Conservation (phyloP, 2,113 vertebrate genomes). For the Onychorhynchus coronatus region DNA sequence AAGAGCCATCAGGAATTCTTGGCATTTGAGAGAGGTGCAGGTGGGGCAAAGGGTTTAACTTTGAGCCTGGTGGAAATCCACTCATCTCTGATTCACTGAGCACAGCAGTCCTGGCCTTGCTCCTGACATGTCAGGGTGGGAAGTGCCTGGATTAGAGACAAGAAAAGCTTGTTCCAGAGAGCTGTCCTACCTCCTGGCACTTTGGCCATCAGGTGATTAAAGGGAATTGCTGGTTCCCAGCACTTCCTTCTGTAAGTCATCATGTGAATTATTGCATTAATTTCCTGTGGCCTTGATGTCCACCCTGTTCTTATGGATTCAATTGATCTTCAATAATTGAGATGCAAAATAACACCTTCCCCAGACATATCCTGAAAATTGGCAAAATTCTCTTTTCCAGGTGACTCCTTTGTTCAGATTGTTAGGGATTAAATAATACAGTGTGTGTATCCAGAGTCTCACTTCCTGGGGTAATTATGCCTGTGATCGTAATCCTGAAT, state of each 20-base stretch:
- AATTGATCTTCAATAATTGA: background rate
- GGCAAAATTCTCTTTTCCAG: background rate
- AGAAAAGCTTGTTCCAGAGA: background rate
- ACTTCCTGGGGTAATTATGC: background rate
- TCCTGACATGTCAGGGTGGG: background rate
- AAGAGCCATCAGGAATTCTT: background rate
- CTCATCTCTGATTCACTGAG: background rate
- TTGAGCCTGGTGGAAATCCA: background rate
- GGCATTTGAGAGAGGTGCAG: background rate
- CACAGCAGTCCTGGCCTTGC: background rate
- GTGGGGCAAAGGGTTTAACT: background rate
- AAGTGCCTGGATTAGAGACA: background rate
- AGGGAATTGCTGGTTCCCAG: background rate
- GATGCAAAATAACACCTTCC: background rate
- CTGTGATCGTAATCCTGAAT: background rate
- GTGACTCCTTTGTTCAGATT: background rate
- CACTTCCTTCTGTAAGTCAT: background rate
- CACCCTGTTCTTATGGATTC: background rate
- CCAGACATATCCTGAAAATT: background rate
- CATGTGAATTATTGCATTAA: rapidly evolving
- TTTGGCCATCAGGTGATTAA: background rate
- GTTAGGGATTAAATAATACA: background rate
- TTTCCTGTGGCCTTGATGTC: background rate
- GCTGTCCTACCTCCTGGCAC: background rate
- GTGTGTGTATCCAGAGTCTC: background rate